These are phyloP conservation scores for Onychorhynchus coronatus DNA, from an alignment of 2,113 vertebrate species.

Conservation along the genomic window DNA sequence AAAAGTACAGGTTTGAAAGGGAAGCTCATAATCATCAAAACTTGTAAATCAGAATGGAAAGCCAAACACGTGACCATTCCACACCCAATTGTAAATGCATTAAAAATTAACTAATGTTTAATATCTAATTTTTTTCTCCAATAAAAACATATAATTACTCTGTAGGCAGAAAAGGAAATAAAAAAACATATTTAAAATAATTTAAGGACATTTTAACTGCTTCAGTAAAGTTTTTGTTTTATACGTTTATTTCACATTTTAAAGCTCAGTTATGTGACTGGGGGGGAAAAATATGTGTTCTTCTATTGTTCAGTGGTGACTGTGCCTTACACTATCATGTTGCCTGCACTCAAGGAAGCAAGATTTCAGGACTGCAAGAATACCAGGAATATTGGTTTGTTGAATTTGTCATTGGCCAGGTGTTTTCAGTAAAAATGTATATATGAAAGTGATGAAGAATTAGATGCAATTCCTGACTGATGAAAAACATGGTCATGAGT, in stretches of 20 bases:
- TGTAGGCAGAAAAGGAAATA: background rate
- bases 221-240: background rate
- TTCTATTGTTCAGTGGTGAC: background rate
- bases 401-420: background rate
- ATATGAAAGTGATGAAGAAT: background rate
- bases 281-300: fast-evolving
- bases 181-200: background rate
- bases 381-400: background rate
- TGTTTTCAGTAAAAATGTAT: background rate
- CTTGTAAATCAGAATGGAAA: background rate
- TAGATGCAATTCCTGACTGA: background rate
- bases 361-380: background rate
- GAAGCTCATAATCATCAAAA: background rate
- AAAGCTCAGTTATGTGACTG: background rate
- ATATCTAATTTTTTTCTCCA: background rate
- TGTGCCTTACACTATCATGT: fast-evolving
- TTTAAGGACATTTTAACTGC: background rate
- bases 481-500: background rate
- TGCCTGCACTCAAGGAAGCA: background rate
- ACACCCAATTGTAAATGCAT: background rate
- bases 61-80: background rate
- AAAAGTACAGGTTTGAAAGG: background rate
- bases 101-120: background rate
- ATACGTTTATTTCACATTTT: background rate
- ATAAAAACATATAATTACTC: background rate